Evolutionary conservation across 2,797 vertebrate genomes (phyloP).

Genomic region (Lepidocolaptes lacrymiger): DNA sequence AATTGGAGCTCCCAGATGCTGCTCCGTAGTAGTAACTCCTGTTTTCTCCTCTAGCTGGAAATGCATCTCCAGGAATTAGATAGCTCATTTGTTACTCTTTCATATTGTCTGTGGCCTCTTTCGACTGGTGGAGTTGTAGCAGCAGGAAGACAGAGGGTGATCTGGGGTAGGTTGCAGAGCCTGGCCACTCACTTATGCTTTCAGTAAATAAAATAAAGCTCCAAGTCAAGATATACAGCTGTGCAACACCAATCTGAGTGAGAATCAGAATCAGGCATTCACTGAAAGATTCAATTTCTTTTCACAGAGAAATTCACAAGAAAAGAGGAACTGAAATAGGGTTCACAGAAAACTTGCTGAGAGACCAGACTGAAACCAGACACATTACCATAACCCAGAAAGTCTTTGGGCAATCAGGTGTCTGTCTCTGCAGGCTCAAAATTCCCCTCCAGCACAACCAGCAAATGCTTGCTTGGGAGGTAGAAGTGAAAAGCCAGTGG

Average conservation of each 20-base stretch:
- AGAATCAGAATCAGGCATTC: background rate
- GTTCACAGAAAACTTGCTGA: background rate
- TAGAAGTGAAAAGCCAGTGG: slow-evolving; percentile 10
- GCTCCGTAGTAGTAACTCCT: background rate
- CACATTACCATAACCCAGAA: background rate
- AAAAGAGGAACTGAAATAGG: background rate
- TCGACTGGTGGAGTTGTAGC: background rate
- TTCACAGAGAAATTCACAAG: background rate
- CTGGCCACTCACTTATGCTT: background rate
- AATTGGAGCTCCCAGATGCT: background rate
- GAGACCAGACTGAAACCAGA: slow-evolving; percentile 30
- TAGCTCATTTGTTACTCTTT: background rate
- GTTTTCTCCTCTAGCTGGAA: background rate
- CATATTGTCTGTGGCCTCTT: background rate
- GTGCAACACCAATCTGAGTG: background rate
- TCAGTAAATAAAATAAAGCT: background rate
- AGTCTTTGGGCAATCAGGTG: slow-evolving; percentile 26
- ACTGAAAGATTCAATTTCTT: background rate
- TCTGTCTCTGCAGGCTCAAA: background rate
- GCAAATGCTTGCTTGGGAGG: background rate
- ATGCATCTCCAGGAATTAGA: background rate
- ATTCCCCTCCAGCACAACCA: slow-evolving; percentile 49
- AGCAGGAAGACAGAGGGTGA: background rate
- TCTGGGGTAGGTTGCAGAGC: background rate
- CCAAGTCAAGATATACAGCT: background rate